phyloP scores from a whole-genome alignment of 2,888 invertebrate species.

The Norana najaformis region DNA sequence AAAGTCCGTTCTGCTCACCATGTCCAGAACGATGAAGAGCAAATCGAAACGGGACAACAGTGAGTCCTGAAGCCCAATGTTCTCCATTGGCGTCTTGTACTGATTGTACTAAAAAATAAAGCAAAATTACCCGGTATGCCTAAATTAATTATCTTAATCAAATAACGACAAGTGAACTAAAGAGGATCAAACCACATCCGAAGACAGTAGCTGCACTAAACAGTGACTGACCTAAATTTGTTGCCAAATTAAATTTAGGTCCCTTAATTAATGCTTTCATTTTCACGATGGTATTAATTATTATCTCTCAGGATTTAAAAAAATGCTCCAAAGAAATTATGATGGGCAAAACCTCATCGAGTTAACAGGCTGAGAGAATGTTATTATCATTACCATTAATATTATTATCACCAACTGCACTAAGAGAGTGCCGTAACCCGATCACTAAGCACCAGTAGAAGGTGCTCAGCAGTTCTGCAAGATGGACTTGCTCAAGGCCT shows the following conservation, averaged over 20 bases:
- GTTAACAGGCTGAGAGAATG: no score
- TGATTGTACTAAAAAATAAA: slow-evolving; percentile 83
- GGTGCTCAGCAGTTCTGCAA: no score
- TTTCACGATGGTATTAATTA: no score
- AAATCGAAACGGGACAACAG: slow-evolving; percentile 96
- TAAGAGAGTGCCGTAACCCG: no score
- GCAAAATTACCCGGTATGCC: not conserved
- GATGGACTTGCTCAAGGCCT: no score
- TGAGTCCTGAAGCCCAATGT: slow-evolving; percentile 86
- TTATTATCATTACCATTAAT: no score
- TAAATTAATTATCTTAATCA: not conserved
- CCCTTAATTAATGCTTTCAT: no score
- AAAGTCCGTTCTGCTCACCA: slow-evolving; percentile 64
- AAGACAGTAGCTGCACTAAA: not conserved
- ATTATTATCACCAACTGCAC: no score
- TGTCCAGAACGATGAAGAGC: slow-evolving; percentile 93
- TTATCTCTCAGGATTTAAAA: no score
- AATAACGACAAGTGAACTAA: not conserved
- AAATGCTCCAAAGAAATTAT: no score
- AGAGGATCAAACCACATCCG: not conserved
- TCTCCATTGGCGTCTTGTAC: slow-evolving; percentile 99
- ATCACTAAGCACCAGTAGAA: not conserved
- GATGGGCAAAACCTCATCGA: no score
- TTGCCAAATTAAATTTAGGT: no score
- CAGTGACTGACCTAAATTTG: not conserved